Evolutionary conservation across 2,113 vertebrate species (phyloP).

Genomic region (Laticauda laticaudata): DNA sequence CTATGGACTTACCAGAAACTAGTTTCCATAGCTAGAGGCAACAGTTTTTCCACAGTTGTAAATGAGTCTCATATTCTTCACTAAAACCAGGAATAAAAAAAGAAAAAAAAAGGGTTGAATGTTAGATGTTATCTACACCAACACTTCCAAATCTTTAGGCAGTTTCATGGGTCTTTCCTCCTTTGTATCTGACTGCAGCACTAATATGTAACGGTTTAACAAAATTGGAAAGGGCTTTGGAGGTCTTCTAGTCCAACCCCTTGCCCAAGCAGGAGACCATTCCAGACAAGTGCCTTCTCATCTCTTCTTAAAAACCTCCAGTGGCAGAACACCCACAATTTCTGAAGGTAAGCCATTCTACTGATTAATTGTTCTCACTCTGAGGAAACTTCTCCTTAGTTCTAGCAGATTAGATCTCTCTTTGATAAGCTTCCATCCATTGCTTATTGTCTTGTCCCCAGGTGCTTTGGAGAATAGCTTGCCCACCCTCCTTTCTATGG

Average conservation of each 20-base stretch:
- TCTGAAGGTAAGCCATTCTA: not conserved
- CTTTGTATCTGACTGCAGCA: not conserved
- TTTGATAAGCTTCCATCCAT: not conserved
- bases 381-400: not conserved
- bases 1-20: slow-evolving; percentile 69
- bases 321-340: not conserved
- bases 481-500: not conserved
- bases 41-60: slow-evolving; percentile 47
- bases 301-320: not conserved
- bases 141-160: not conserved
- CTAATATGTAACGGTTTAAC: not conserved
- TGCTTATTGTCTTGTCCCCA: not conserved
- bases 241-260: not conserved
- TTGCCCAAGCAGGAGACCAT: not conserved
- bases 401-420: not conserved
- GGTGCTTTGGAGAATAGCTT: not conserved
- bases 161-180: not conserved
- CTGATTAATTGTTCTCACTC: not conserved
- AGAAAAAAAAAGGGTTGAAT: not conserved
- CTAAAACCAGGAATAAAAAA: slow-evolving; percentile 54
- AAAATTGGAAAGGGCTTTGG: not conserved
- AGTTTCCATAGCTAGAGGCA: slow-evolving; percentile 64
- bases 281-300: not conserved
- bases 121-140: not conserved
- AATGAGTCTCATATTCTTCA: slow-evolving; percentile 71